Percentiles rank a stretch among this genome's conserved stretches.
Evolutionary conservation across 2,113 vertebrate species (phyloP).

Genomic region (Nothoprocta pentlandii): DNA sequence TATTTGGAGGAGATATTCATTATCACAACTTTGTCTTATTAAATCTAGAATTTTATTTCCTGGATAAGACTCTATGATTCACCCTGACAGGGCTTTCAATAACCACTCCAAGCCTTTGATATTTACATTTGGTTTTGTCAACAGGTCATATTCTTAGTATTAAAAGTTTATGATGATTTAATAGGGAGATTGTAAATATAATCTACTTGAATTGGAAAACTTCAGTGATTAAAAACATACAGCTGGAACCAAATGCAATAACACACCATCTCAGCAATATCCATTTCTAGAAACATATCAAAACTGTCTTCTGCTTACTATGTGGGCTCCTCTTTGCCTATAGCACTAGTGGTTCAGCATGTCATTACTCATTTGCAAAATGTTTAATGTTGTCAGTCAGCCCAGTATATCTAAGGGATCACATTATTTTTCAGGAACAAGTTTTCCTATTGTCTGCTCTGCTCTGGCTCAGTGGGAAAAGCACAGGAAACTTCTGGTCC

Average conservation of each 20-base stretch:
- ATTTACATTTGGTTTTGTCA: constrained; percentile 60
- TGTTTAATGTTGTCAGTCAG: background rate
- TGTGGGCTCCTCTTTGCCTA: background rate
- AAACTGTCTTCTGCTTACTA: background rate
- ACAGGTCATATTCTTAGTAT: constrained; percentile 40
- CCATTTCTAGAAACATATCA: background rate
- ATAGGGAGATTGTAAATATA: constrained; percentile 50
- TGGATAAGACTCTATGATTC: constrained; percentile 36
- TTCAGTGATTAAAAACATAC: constrained; percentile 24
- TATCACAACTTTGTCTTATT: constrained; percentile 63
- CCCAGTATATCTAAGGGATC: background rate
- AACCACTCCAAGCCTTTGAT: constrained; percentile 50
- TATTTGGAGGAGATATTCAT: constrained; percentile 52
- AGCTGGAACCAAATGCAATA: background rate
- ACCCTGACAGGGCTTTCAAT: constrained; percentile 58
- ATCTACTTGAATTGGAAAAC: constrained; percentile 10
- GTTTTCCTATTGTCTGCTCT: background rate
- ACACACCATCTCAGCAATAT: background rate
- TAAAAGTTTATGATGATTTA: constrained; percentile 61
- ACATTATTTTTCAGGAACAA: background rate
- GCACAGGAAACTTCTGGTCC: background rate
- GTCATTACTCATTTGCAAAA: background rate
- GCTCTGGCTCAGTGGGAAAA: background rate
- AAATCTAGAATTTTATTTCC: constrained; percentile 48
- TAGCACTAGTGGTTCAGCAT: background rate